Conservation (phyloP, 2,797 vertebrate species). For the Chrosomus eos region DNA sequence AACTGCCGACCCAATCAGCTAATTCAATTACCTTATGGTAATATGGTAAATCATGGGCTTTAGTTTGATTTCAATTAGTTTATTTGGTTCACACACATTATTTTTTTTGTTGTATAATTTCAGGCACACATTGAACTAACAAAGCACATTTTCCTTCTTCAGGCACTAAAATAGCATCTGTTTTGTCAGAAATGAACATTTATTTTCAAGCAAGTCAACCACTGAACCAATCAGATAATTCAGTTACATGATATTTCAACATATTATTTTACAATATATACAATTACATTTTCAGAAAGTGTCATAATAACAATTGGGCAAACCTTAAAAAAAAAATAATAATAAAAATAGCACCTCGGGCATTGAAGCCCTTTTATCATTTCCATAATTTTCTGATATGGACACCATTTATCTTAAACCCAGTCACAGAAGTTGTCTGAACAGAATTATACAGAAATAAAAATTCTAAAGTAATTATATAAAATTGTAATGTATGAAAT, state of each 20-base stretch:
- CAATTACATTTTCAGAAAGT: neutral
- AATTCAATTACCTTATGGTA: constrained; percentile 27
- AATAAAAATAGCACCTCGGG: neutral
- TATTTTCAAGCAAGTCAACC: neutral
- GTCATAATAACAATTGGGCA: neutral
- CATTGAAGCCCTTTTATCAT: neutral
- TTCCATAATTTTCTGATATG: constrained; percentile 7
- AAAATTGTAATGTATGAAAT: neutral
- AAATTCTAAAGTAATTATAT: neutral
- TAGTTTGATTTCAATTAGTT: neutral
- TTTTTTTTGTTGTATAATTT: too few species aligned
- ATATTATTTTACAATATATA: neutral
- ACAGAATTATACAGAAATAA: neutral
- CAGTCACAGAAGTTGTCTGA: too few species aligned
- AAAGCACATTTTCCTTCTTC: neutral
- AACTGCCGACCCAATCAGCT: neutral
- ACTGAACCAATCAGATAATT: neutral
- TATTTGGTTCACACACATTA: too few species aligned
- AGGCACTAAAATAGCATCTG: neutral
- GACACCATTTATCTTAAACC: neutral
- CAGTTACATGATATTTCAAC: neutral
- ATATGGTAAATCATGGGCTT: neutral
- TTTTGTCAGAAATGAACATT: constrained; percentile 4
- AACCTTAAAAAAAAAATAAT: neutral
- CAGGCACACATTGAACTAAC: neutral